Conservation (phyloP, 1,140 invertebrate species). For the Bursaphelenchus mucronatus region DNA sequence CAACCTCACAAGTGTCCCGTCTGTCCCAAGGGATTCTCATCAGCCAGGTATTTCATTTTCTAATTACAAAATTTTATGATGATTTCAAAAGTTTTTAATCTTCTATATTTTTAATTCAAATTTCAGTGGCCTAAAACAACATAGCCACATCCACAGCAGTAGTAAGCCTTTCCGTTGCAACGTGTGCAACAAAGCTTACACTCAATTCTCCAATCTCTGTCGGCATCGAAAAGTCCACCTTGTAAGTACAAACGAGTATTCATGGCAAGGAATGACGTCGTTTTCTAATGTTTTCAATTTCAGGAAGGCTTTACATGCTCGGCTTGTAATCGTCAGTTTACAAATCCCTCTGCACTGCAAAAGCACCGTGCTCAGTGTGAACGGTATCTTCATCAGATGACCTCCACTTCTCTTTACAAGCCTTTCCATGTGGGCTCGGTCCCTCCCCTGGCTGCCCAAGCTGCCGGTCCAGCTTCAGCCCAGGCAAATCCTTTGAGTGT, state of each 20-base stretch:
- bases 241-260: not conserved
- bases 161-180: conserved; percentile 87
- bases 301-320: conserved; percentile 45
- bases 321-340: conserved; percentile 32
- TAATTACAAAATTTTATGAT: no score
- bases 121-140: conserved; percentile 88
- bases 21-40: conserved; percentile 45
- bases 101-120: conserved; percentile 8
- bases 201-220: conserved; percentile 98
- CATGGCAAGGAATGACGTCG: conserved; percentile 3
- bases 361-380: conserved; percentile 51
- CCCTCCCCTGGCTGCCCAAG: no score
- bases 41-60: conserved; percentile 36
- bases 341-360: conserved; percentile 37
- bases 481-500: no score
- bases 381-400: conserved; percentile 26
- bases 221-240: conserved; percentile 95
- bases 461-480: no score
- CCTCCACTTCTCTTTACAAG: conserved; percentile 45
- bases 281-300: conserved; percentile 24
- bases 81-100: no score
- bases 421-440: conserved; percentile 11
- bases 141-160: conserved; percentile 96
- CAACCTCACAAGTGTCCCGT: conserved; percentile 37
- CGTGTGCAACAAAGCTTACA: conserved; percentile 69